Percentiles rank a stretch among this genome's conserved stretches.
phyloP scores from a whole-genome alignment of 1,140 invertebrate species.

The Tetraneura akinire region DNA sequence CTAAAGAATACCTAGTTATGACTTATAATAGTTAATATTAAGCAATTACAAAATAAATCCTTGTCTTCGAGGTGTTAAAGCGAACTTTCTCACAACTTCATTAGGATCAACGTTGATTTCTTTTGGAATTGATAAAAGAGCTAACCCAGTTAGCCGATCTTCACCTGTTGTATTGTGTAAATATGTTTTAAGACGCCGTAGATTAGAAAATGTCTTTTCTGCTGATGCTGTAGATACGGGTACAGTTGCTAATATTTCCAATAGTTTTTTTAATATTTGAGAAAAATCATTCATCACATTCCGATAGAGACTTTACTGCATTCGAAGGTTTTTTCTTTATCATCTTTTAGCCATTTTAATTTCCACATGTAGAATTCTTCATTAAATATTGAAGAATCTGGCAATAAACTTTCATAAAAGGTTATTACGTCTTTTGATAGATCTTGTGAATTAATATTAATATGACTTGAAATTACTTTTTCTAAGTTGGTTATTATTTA shows the following conservation, averaged over 20 bases:
- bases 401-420: slow-evolving; percentile 1
- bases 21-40: no score
- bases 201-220: background rate
- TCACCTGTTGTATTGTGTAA: background rate
- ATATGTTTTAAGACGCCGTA: background rate
- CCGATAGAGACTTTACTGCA: background rate
- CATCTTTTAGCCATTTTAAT: background rate
- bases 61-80: no score
- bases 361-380: background rate
- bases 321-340: background rate
- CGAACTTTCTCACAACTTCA: background rate
- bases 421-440: background rate
- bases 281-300: slow-evolving; percentile 2
- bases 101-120: background rate
- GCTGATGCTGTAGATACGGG: background rate
- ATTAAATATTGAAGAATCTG: background rate
- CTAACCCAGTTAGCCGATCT: background rate
- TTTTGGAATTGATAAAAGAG: background rate
- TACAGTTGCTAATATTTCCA: background rate
- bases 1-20: no score
- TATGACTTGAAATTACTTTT: slow-evolving; percentile 1
- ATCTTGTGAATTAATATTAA: background rate
- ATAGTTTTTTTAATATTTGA: background rate
- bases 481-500: background rate
- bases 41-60: background rate